phyloP scores from a whole-genome alignment of 2,888 invertebrate species.

The Nesidiocoris tenuis region DNA sequence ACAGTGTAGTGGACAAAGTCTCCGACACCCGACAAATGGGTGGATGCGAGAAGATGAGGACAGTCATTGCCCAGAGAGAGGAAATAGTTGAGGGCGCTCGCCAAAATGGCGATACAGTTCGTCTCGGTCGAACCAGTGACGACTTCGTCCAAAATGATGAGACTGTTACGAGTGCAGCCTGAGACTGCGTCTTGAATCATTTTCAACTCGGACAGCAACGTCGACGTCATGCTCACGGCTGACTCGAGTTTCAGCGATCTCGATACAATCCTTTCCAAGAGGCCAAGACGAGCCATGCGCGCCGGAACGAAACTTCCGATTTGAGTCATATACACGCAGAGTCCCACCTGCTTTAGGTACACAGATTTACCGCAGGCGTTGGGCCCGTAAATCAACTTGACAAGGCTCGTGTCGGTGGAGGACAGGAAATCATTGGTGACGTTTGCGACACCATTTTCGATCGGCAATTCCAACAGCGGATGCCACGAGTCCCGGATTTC shows the following conservation, averaged over 20 bases:
- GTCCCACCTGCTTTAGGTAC: conserved; percentile 75
- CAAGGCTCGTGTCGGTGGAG: conserved; percentile 59
- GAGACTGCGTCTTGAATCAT: conserved; percentile 65
- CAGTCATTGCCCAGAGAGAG: conserved; percentile 59
- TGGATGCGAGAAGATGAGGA: conserved; percentile 75
- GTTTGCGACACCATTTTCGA: conserved; percentile 47
- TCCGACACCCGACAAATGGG: conserved; percentile 60
- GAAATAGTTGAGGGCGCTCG: conserved; percentile 68
- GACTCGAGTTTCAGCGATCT: conserved; percentile 76
- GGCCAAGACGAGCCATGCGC: conserved; percentile 66
- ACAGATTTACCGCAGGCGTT: conserved; percentile 92
- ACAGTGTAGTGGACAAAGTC: conserved; percentile 28
- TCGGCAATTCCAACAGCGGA: conserved; percentile 69
- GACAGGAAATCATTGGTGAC: conserved; percentile 69
- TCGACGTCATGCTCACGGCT: conserved; percentile 74
- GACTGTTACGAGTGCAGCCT: conserved; percentile 64
- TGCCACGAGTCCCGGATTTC: conserved; percentile 70
- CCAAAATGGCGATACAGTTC: conserved; percentile 74
- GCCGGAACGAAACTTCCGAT: conserved; percentile 90
- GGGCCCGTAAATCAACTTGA: conserved; percentile 84
- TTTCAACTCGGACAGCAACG: conserved; percentile 80
- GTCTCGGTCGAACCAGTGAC: conserved; percentile 77
- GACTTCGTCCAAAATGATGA: conserved; percentile 86
- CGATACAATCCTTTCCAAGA: conserved; percentile 72
- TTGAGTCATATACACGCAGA: conserved; percentile 82